Base-by-base conservation (phyloP, 2,797 vertebrate species). In the Labroides dimidiatus region DNA sequence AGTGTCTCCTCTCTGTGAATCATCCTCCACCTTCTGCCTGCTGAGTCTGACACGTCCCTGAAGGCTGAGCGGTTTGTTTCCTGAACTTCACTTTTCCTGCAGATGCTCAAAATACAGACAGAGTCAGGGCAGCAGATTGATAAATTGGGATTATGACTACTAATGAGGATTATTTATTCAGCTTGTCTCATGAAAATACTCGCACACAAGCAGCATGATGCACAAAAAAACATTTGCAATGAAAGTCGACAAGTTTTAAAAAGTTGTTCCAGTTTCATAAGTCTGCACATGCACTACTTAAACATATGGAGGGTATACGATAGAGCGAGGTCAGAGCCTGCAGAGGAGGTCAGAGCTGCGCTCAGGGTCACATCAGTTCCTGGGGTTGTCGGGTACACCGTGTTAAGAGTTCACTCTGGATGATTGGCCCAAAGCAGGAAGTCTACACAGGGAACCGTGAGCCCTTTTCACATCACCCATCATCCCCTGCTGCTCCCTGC, bases 1-100 rank as follows among this genome's bases (percentile, higher is more conserved):
- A 7, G 54, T 64, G 14, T 15, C 36, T 17, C 71, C 69, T 78
- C 37, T 68, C 62, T 65, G 67, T 88, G 82, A 89, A 42, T 89
- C 89, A 88, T 84, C 73, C 7, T 70, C 81, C 61, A 69, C 80
- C 82, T 70, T 60, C 83, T 76, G 81, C 75, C 77, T 82, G 84
- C 69, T 45, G 20, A 54, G 44, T 50, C 64, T 76, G 80, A 90
- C 70, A 74, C 61, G 41, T 64, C 2, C 21, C 47, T 68, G 58
- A 83, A 79, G 65, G 74, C 61, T 50, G 50, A 52, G 10, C 47
- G 59, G 71, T 67, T 75, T 79, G 71, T 67, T 75, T 79, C 48
- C 61, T 55, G 12, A 39, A 1, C 0, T 8, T 23, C 23, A 12
- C 51, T 69, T 51, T 54, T 56, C 27, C 43, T 62, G 27, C 62